Conservation (phyloP, 1,140 invertebrate genomes). For the Euura lappo region DNA sequence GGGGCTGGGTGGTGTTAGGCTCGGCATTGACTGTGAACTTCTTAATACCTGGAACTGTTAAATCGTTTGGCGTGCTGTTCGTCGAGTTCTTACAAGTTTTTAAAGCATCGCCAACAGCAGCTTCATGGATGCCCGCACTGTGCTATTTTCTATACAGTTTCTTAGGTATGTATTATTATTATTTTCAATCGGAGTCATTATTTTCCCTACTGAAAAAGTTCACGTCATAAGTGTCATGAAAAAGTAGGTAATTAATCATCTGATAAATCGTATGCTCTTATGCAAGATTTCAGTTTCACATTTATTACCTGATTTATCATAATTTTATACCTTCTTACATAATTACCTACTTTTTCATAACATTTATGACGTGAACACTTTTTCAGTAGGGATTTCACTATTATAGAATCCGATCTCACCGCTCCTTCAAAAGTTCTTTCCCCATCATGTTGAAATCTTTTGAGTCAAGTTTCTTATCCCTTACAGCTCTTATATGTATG, state of each 20-base stretch:
- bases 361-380: no score
- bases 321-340: no score
- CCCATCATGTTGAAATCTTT: no score
- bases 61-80: conserved; percentile 84
- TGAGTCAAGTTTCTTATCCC: no score
- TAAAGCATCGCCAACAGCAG: conserved; percentile 71
- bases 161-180: conserved; percentile 65
- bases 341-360: no score
- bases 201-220: conserved; percentile 7
- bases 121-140: conserved; percentile 79
- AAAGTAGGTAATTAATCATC: no score
- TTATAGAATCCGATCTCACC: no score
- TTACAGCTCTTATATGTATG: conserved; percentile 25
- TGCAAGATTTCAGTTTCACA: no score
- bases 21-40: conserved; percentile 80
- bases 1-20: conserved; percentile 81
- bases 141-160: conserved; percentile 86
- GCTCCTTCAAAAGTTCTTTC: no score
- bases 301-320: not conserved
- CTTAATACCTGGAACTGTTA: conserved; percentile 81
- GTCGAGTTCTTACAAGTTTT: conserved; percentile 81
- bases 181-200: not conserved
- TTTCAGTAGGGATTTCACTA: no score
- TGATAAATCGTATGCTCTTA: no score
- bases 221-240: no score